A percentile compares a stretch with the other conserved stretches of the same genome.
Evolutionary conservation across 2,797 vertebrate genomes (phyloP).

Genomic region (Sebastes iracundus): DNA sequence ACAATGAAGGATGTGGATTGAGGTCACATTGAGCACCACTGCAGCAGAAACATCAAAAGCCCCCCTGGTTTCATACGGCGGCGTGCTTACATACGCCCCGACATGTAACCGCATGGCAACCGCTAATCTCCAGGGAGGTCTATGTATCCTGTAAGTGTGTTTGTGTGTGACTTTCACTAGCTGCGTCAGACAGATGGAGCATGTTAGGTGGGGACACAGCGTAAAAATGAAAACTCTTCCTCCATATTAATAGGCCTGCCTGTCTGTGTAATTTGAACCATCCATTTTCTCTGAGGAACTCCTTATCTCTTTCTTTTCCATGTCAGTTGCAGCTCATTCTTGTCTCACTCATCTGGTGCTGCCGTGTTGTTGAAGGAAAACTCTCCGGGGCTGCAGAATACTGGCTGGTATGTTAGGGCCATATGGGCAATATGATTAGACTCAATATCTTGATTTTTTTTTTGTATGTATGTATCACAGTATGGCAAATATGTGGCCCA

Average conservation of each 20-base stretch:
- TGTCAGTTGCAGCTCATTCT: conserved; percentile 17
- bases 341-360: background rate
- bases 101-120: background rate
- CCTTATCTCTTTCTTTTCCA: conserved; percentile 34
- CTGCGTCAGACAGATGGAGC: conserved; percentile 29
- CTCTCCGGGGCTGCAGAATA: background rate
- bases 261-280: conserved; percentile 46
- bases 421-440: background rate
- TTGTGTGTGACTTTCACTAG: background rate
- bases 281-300: conserved; percentile 42
- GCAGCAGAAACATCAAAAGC: conserved; percentile 50
- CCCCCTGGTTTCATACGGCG: background rate
- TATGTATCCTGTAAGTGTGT: background rate
- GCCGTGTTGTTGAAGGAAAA: background rate
- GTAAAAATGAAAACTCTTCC: background rate
- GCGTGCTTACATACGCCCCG: conserved; percentile 2
- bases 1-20: conserved; percentile 45
- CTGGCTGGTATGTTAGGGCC: background rate
- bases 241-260: conserved; percentile 51
- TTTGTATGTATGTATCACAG: background rate
- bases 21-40: conserved; percentile 55
- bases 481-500: background rate
- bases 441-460: background rate
- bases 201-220: background rate
- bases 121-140: conserved; percentile 12